A percentile compares a stretch with the other conserved stretches of the same genome.
These are phyloP conservation scores for Beris morrisii DNA, from an alignment of 2,888 invertebrate species.

Conservation along the genomic window DNA sequence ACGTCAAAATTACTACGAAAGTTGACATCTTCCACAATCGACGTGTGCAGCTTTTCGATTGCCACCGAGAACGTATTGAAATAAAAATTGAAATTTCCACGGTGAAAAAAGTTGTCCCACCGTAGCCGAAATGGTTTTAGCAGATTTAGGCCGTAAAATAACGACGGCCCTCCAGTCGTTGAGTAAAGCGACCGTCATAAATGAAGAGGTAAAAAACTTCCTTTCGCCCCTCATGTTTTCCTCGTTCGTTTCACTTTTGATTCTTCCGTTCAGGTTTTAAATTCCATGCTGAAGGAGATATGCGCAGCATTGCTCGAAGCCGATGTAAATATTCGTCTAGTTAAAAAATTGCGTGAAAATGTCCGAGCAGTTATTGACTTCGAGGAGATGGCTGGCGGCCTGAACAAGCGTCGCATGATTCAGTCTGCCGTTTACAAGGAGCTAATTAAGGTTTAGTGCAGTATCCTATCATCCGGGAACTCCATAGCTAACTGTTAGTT, in stretches of 20 bases:
- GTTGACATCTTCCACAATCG: constrained; percentile 10
- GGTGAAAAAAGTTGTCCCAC: background rate
- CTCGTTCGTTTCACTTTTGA: background rate
- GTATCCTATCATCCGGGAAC: background rate
- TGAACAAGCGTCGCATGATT: constrained; percentile 97
- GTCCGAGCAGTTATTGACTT: constrained; percentile 97
- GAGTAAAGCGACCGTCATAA: constrained; percentile 97
- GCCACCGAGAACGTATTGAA: constrained; percentile 7
- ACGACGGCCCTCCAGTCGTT: constrained; percentile 96
- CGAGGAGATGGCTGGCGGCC: constrained; percentile 98
- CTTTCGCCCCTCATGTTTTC: constrained; percentile 13
- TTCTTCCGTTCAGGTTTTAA: constrained; percentile 72
- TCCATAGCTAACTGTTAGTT: no score
- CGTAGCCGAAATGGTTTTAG: constrained; percentile 87
- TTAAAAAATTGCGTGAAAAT: constrained; percentile 96
- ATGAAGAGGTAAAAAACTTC: constrained; percentile 79
- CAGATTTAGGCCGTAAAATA: constrained; percentile 99
- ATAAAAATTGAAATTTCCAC: constrained; percentile 3
- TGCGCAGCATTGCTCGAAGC: constrained; percentile 96
- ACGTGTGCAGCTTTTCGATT: constrained; percentile 23
- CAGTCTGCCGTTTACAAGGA: constrained; percentile 99
- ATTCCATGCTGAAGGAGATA: constrained; percentile 99
- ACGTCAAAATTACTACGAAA: constrained; percentile 6
- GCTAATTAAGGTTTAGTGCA: constrained; percentile 77
- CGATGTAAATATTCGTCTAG: constrained; percentile 93